phyloP scores from a whole-genome alignment of 2,888 invertebrate species.

The Halictus ligatus region DNA sequence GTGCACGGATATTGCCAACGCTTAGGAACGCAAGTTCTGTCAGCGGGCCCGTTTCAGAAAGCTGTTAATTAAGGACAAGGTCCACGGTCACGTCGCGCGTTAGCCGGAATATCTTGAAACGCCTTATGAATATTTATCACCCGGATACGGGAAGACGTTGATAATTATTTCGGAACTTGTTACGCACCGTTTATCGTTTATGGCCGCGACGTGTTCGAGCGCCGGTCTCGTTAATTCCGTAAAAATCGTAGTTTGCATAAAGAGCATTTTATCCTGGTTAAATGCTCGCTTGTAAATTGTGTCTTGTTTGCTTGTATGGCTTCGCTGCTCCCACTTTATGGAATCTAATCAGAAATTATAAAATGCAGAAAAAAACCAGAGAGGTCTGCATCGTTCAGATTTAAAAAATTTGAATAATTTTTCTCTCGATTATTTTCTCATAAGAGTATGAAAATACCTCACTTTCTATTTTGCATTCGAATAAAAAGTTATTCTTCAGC shows the following conservation, averaged over 20 bases:
- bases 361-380: not conserved
- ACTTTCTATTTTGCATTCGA: no score
- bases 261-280: no score
- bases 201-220: conserved; percentile 11
- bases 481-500: no score
- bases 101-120: conserved; percentile 67
- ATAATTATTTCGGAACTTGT: conserved; percentile 65
- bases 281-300: not conserved
- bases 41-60: conserved; percentile 61
- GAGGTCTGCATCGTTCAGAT: no score
- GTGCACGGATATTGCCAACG: conserved; percentile 34
- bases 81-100: conserved; percentile 62
- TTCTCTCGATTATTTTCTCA: no score
- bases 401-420: no score
- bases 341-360: not conserved
- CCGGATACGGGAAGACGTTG: conserved; percentile 40
- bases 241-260: conserved; percentile 1
- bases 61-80: conserved; percentile 70
- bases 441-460: no score
- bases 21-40: conserved; percentile 52
- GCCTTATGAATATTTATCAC: conserved; percentile 68
- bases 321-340: not conserved
- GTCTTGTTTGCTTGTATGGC: not conserved
- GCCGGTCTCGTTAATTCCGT: not conserved
- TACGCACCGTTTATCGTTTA: conserved; percentile 55